Base-by-base conservation (phyloP, 2,797 vertebrate species). In the Buphagus erythrorhynchus region DNA sequence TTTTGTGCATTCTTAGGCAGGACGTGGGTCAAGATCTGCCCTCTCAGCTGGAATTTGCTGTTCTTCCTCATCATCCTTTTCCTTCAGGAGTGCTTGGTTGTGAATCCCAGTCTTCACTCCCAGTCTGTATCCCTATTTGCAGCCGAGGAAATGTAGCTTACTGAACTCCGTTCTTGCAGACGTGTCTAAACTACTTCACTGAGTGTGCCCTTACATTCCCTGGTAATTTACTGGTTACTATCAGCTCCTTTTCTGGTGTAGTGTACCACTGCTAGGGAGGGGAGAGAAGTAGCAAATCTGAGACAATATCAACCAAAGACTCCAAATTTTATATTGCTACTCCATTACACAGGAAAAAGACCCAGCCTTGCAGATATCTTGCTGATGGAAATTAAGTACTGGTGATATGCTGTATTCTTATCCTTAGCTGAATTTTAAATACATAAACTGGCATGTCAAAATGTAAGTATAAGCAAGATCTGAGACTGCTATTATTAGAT, bases 371-470 rank as follows among this genome's bases (percentile, higher is more conserved):
- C 33, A 58, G 24, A 36, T 65, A 48, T 38, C 45, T 72, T 79
- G 52, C 42, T 82, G 42, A n/a, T 51, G 35, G 38, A 82, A 93
- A 52, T 71, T 92, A 71, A 65, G 20, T 45, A 48, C 45, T 90
- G 58, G 15, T 80, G 46, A 31, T 43, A 45, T 12, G 9, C 48
- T 94, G 19, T 51, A 28, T 68, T 86, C 58, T 92, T 80, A 43
- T 49, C 46, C 45, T 46, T 38, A 86, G 71, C 43, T 77, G 80
- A 69, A 63, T 92, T 87, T 79, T 92, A 48, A 88, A 68, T 82
- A 33, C 33, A 14, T 76, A 85, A 82, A 59, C n/a, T 71, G 38
- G 35, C 45, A 38, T 72, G 45, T 94, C 63, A 82, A 93, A 94
- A 73, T 77, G 48, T 49, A 73, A 77, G 61, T 33, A 45, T 42